Percentiles rank a stretch among this genome's conserved stretches.
phyloP scores from a whole-genome alignment of 2,888 invertebrate species.

The Oxytorus armatus region DNA sequence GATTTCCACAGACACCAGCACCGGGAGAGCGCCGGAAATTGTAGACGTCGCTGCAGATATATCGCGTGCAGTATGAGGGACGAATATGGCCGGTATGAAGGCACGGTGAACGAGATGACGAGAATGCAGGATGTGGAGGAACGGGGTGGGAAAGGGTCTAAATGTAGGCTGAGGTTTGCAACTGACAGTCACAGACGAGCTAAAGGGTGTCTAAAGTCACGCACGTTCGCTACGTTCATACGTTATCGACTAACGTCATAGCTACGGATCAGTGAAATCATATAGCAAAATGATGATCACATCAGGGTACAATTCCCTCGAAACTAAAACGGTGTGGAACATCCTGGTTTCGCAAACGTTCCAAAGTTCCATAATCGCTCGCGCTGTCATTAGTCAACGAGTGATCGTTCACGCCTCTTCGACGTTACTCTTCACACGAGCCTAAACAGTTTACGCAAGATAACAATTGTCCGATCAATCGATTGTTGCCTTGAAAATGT shows the following conservation, averaged over 20 bases:
- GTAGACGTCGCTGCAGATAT: slow-evolving; percentile 60
- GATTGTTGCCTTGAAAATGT: background rate
- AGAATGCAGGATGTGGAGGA: slow-evolving; percentile 19
- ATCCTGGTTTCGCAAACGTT: background rate
- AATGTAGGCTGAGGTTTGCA: slow-evolving; percentile 38
- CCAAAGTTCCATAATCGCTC: too few relatives aligned
- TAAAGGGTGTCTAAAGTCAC: slow-evolving; percentile 38
- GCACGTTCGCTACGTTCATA: slow-evolving; percentile 23
- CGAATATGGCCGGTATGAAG: slow-evolving; percentile 29
- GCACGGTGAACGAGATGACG: slow-evolving; percentile 33
- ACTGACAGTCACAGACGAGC: slow-evolving; percentile 53
- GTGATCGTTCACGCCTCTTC: background rate
- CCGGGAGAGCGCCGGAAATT: slow-evolving; percentile 62
- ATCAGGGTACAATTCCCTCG: background rate
- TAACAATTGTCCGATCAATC: background rate
- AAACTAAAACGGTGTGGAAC: background rate
- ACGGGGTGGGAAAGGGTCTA: background rate
- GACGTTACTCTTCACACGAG: background rate
- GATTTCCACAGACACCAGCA: slow-evolving; percentile 45
- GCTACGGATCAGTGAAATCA: slow-evolving; percentile 2
- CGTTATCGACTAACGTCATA: slow-evolving; percentile 1
- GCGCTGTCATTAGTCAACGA: too few relatives aligned
- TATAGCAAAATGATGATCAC: background rate
- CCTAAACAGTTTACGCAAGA: too few relatives aligned
- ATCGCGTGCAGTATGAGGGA: slow-evolving; percentile 57